Evolutionary conservation across 2,113 vertebrate genomes (phyloP).

Genomic region (Tetrao urogallus): DNA sequence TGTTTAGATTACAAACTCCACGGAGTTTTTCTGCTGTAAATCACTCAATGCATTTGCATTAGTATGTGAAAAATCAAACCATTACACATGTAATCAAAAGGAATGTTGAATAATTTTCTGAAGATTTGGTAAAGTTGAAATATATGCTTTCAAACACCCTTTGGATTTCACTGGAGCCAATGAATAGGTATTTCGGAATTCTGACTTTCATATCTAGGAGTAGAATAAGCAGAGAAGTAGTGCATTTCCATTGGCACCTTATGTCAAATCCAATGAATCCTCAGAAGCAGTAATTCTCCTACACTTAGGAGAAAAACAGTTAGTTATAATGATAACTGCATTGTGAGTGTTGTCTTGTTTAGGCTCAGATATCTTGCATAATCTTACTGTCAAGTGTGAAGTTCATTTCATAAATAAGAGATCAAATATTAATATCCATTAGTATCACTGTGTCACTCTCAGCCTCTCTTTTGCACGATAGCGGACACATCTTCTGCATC

Average conservation of each 20-base stretch:
- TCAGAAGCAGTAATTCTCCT: neutral
- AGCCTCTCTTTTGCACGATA: neutral
- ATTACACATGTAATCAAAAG: neutral
- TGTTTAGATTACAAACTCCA: neutral
- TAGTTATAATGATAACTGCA: neutral
- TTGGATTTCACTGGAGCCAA: neutral
- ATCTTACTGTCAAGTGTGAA: neutral
- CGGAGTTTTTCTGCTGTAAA: neutral
- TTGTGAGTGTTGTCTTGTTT: neutral
- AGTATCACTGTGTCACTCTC: neutral
- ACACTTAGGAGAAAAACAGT: neutral
- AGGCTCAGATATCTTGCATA: neutral
- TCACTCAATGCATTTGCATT: neutral
- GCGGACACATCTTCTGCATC: fast-evolving
- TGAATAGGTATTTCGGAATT: neutral
- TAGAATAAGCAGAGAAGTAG: neutral
- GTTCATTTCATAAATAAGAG: neutral
- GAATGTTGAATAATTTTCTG: neutral
- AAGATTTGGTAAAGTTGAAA: neutral
- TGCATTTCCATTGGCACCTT: neutral
- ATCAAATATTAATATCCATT: neutral
- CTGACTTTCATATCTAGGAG: neutral
- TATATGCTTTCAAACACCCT: neutral
- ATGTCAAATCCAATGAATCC: neutral
- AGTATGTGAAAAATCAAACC: neutral